Evolutionary conservation across 2,113 vertebrate genomes (phyloP), one percentile per base, ranked within the genome.

Genomic region (Epinephelus fuscoguttatus): DNA sequence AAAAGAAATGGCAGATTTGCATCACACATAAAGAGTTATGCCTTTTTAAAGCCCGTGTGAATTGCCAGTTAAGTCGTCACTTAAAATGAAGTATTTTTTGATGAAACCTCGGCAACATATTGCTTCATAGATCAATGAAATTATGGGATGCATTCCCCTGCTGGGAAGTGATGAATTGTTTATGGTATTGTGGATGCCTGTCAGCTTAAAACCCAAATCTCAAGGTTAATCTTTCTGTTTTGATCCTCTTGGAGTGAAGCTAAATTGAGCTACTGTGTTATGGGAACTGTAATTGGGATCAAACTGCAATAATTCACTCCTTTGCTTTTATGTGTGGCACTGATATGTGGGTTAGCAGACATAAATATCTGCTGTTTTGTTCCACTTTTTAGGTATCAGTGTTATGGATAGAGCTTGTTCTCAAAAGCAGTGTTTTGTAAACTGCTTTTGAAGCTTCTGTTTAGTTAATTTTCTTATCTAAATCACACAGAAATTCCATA

Each of bases 51-150:
- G 78, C 23, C 42, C 6, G 60, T 33, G 52, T 30, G 18, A 78
- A 57, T 40, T 56, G 19, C 30, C 56, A 33, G 27, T 71, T 63
- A 63, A 67, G 17, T 68, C 21, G 50, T 55, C 10, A 45, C 68
- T 53, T 61, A 42, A 72, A 73, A 74, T 81, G 23, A 84, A 86
- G 78, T 47, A 88, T 74, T 86, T 57, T 13, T 18, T 69, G 40
- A 64, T 78, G 80, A 86, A 78, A 84, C 81, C n/a, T n/a, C 75
- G 12, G 25, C 56, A 71, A 76, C 37, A 79, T 86, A 68, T 91
- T 89, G 82, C 79, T 86, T 81, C 71, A 82, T 74, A 82, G 30
- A 80, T 87, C 63, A 84, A 60, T 80, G 19, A 37, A 86, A 84
- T 83, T 60, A 82, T 53, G 50, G 81, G 18, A 61, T 81, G 4